Evolutionary conservation across 2,113 vertebrate genomes (phyloP).

Genomic region (Lucifuga dentata): DNA sequence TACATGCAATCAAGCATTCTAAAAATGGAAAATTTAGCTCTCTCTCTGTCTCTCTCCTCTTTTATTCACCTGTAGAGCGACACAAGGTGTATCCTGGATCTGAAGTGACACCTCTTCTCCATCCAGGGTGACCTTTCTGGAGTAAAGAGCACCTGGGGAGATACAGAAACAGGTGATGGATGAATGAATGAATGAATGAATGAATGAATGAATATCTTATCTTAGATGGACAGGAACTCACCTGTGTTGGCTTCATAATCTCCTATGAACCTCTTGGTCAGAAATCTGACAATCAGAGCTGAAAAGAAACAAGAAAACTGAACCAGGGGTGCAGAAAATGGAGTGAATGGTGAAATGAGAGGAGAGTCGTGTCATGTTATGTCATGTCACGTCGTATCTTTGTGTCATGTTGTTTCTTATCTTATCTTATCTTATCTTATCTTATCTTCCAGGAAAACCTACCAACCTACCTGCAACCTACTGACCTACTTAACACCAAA

Average conservation of each 20-base stretch:
- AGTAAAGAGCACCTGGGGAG: constrained; percentile 89
- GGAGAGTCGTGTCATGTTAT: too few species aligned
- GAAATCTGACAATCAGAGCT: constrained; percentile 92
- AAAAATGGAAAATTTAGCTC: too few species aligned
- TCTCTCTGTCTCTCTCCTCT: background rate
- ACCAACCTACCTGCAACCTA: background rate
- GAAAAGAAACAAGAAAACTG: constrained; percentile 56
- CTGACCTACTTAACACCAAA: constrained; percentile 20
- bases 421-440: too few species aligned
- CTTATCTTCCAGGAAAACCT: too few species aligned
- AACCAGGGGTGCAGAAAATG: background rate
- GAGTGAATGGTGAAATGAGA: background rate
- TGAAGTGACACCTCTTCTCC: constrained; percentile 92
- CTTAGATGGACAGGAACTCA: constrained; percentile 65
- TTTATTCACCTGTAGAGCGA: constrained; percentile 87
- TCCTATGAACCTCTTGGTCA: constrained; percentile 94
- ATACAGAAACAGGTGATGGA: background rate
- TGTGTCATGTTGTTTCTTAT: too few species aligned
- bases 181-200: background rate
- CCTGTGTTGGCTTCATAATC: constrained; percentile 95
- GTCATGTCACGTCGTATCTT: too few species aligned
- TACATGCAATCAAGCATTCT: too few species aligned
- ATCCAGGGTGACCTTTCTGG: constrained; percentile 90
- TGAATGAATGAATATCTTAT: background rate
- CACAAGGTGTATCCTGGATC: constrained; percentile 93